These are phyloP conservation scores for Syncerus caffer DNA, from an alignment of 2,797 vertebrate genomes.

Conservation along the genomic window DNA sequence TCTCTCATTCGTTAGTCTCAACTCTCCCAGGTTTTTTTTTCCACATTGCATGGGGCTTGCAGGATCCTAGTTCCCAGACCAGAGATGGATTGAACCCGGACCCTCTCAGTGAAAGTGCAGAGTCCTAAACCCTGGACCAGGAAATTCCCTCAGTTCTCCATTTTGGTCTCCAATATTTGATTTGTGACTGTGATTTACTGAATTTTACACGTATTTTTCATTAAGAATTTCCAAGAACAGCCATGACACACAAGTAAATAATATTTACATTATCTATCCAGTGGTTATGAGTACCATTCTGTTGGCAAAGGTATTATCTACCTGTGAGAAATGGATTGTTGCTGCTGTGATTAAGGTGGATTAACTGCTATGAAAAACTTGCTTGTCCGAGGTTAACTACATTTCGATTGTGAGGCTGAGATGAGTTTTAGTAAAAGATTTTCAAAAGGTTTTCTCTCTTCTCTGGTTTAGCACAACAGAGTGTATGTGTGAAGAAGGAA, in stretches of 20 bases:
- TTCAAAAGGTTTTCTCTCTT: not conserved
- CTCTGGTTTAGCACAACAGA: not conserved
- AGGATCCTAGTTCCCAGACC: not conserved
- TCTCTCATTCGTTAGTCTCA: not conserved
- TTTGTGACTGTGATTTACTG: not conserved
- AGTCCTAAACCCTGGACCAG: not conserved
- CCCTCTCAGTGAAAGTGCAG: not conserved
- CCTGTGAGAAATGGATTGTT: not conserved
- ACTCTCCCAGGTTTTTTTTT: not conserved
- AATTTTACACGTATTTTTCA: not conserved
- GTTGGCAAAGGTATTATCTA: not conserved
- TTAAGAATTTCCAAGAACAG: not conserved
- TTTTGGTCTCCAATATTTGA: not conserved
- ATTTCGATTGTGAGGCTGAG: not conserved
- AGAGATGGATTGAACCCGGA: not conserved
- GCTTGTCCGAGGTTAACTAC: not conserved
- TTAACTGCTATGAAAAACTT: not conserved
- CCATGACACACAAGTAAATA: not conserved
- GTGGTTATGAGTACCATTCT: not conserved
- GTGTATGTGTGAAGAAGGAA: not conserved
- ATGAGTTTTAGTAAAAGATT: not conserved
- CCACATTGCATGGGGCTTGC: not conserved
- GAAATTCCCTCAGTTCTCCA: not conserved
- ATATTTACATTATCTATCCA: not conserved
- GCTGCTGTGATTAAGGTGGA: not conserved